Evolutionary conservation across 2,113 vertebrate genomes (phyloP), one percentile per base, ranked within the genome.

Genomic region (Pao palembangensis): DNA sequence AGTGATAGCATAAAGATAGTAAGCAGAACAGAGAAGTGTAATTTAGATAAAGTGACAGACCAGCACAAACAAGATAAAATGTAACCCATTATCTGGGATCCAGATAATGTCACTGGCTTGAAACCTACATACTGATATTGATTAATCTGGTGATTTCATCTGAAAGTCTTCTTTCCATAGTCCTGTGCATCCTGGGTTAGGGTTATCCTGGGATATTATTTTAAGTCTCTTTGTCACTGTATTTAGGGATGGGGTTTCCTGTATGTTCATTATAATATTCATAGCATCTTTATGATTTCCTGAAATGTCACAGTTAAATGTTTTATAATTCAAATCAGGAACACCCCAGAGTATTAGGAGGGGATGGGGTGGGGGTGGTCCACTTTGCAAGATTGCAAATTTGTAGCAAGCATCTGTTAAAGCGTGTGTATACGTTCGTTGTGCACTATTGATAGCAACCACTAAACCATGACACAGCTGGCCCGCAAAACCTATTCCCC

Each of bases 401-500:
- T 77, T 73, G 72, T 76, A 58, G 28, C 47, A 51, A 56, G 67
- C 80, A 82, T 82, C 82, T 82, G 82, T 56, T 60, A 41, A 58
- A 21, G 10, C 8, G 34, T 38, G 34, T 38, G 44, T 15, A 14
- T 18, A 3, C 13, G 21, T 58, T 5, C 4, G 10, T 25, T 25
- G 55, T 12, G 34, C 34, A 38, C 34, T 38, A 38, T 85, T 84
- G 77, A 85, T 66, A 48, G 25, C 62, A 54, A 28, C 68, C 76
- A 74, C 63, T 64, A 81, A 85, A 80, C 64, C 87, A 75, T 76
- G 79, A 87, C 85, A 78, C 85, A 82, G 71, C 80, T 85, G 84
- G 61, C 69, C 68, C 16, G 51, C 43, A 54, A 82, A 80, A 72
- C 52, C 62, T 64, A 31, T 52, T 42, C 41, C 61, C 20, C 20